These are phyloP conservation scores for Zaprionus bogoriensis DNA, from an alignment of 2,888 invertebrate species.

Conservation along the genomic window DNA sequence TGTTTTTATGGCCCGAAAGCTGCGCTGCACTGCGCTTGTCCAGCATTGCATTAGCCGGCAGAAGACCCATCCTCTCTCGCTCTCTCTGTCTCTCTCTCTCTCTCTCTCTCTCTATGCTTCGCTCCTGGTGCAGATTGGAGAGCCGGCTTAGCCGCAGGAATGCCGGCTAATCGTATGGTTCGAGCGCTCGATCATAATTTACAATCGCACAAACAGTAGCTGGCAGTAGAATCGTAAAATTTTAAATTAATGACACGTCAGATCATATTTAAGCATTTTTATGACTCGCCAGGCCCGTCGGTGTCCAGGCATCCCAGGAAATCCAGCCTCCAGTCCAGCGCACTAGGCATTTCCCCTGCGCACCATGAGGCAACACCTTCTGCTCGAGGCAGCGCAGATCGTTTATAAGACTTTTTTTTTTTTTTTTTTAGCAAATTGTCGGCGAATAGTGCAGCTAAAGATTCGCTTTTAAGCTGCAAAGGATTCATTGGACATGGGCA, in stretches of 20 bases:
- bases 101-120: not conserved
- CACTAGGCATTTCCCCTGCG: not conserved
- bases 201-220: slow-evolving; percentile 81
- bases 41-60: not conserved
- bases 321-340: slow-evolving; percentile 8
- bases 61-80: not conserved
- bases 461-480: too few relatives aligned
- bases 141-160: slow-evolving; percentile 44
- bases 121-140: not conserved
- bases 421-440: slow-evolving; percentile 58
- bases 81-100: not conserved
- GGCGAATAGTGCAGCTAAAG: slow-evolving; percentile 23
- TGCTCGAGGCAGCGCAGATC: slow-evolving; percentile 26
- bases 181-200: slow-evolving; percentile 75
- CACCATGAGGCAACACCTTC: slow-evolving; percentile 24
- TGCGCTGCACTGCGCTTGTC: slow-evolving; percentile 35
- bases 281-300: slow-evolving; percentile 49
- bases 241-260: slow-evolving; percentile 81
- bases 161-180: slow-evolving; percentile 56
- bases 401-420: slow-evolving; percentile 64
- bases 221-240: slow-evolving; percentile 77
- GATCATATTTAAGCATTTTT: slow-evolving; percentile 81
- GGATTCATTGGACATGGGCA: too few relatives aligned
- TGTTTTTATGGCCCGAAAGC: slow-evolving; percentile 50
- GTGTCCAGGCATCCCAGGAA: not conserved